Conservation (phyloP, 2,888 invertebrate species). For the Phorcus lineatus region DNA sequence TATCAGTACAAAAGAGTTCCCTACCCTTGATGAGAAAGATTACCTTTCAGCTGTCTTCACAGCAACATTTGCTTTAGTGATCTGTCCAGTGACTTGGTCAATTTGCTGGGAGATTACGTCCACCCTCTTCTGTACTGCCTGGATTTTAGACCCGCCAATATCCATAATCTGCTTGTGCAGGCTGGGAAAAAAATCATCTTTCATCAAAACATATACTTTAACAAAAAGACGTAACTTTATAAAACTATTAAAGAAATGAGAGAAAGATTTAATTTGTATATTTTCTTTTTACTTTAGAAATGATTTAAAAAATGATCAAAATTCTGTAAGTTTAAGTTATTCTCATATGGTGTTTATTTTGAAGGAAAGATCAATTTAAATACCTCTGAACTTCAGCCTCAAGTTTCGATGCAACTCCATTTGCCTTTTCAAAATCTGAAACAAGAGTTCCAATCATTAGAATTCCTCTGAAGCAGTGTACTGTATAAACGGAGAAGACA, state of each 20-base stretch:
- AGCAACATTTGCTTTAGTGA: conserved; percentile 77
- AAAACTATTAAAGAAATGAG: background rate
- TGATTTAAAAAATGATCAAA: too few relatives aligned
- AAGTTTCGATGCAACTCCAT: conserved; percentile 64
- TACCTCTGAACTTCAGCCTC: conserved; percentile 73
- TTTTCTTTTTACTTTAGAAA: too few relatives aligned
- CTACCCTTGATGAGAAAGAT: too few relatives aligned
- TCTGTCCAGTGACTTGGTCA: conserved; percentile 81
- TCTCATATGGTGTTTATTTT: too few relatives aligned
- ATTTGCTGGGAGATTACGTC: conserved; percentile 83
- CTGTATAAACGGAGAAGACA: too few relatives aligned
- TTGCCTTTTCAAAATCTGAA: conserved; percentile 73
- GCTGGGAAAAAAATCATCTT: conserved; percentile 40
- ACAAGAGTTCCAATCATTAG: conserved; percentile 29
- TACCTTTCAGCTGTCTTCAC: conserved; percentile 78
- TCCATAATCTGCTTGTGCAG: conserved; percentile 75
- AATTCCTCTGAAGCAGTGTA: too few relatives aligned
- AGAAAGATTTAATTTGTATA: too few relatives aligned
- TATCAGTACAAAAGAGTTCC: too few relatives aligned
- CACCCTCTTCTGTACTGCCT: conserved; percentile 78
- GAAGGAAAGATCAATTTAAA: conserved; percentile 31
- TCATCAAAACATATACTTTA: too few relatives aligned
- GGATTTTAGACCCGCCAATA: conserved; percentile 73
- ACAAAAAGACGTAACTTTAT: too few relatives aligned
- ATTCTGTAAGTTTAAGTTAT: too few relatives aligned